Conservation (phyloP, 2,888 invertebrate species). For the Onthophagus sagittarius region DNA sequence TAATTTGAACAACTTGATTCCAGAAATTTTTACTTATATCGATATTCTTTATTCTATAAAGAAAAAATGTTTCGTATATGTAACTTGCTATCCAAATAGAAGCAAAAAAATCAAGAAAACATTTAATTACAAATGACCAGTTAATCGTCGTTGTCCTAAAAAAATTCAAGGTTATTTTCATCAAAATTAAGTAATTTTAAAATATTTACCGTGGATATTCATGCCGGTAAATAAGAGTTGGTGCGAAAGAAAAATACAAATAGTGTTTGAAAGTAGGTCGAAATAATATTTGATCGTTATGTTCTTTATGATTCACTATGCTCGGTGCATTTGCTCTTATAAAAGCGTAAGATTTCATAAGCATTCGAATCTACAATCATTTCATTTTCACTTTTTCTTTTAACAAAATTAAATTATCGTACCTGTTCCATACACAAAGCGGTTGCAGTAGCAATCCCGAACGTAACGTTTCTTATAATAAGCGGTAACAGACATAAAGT, state of each 20-base stretch:
- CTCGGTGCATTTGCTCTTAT: conserved; percentile 66
- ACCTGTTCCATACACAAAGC: too few relatives aligned
- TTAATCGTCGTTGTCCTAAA: conserved; percentile 66
- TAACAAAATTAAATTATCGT: too few relatives aligned
- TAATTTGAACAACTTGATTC: conserved; percentile 55
- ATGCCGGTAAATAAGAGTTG: conserved; percentile 81
- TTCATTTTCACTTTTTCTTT: too few relatives aligned
- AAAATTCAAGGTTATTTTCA: conserved; percentile 24
- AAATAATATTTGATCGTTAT: conserved; percentile 42
- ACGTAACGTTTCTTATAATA: too few relatives aligned
- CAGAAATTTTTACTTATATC: conserved; percentile 50
- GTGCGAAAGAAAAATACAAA: conserved; percentile 82
- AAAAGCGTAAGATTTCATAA: conserved; percentile 87
- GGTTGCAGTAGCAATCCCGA: too few relatives aligned
- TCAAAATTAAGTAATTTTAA: too few relatives aligned
- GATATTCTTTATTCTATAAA: conserved; percentile 64
- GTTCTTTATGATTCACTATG: conserved; percentile 53
- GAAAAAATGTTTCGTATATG: conserved; percentile 72
- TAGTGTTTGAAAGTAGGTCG: conserved; percentile 69
- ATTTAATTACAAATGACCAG: conserved; percentile 69
- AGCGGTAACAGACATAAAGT: too few relatives aligned
- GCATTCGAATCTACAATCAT: conserved; percentile 60
- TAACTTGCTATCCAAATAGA: conserved; percentile 78
- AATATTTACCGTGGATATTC: conserved; percentile 71
- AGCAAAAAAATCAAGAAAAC: conserved; percentile 72